These are phyloP conservation scores for Lasiurus borealis DNA, from an alignment of 2,113 vertebrate genomes.

Conservation along the genomic window DNA sequence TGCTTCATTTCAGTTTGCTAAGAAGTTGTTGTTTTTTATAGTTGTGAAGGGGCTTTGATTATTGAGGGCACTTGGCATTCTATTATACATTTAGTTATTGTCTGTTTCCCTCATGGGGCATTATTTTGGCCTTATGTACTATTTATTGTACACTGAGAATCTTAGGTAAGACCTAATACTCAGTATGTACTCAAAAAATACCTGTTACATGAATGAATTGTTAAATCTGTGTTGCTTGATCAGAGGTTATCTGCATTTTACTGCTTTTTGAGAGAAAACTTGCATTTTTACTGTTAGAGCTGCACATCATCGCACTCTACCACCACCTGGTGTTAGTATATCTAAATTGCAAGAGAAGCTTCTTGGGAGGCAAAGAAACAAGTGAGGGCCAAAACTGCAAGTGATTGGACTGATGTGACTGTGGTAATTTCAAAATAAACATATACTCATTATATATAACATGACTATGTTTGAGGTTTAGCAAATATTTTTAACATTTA, in stretches of 20 bases:
- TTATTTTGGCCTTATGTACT: slow-evolving; percentile 30
- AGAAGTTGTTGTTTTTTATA: not conserved
- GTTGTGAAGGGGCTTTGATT: slow-evolving; percentile 9
- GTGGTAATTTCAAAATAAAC: slow-evolving; percentile 61
- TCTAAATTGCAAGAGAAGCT: slow-evolving; percentile 59
- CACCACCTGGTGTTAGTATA: not conserved
- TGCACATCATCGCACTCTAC: not conserved
- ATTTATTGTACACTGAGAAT: not conserved
- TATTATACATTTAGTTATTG: not conserved
- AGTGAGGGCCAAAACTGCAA: not conserved
- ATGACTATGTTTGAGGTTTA: slow-evolving; percentile 42
- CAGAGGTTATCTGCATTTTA: not conserved
- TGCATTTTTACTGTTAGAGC: not conserved
- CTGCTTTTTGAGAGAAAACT: not conserved
- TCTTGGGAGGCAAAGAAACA: not conserved
- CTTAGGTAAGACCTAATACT: not conserved
- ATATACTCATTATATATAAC: not conserved
- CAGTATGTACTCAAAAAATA: not conserved
- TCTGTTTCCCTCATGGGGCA: not conserved
- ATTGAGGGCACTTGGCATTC: not conserved
- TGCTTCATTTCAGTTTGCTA: slow-evolving; percentile 26
- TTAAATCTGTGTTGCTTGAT: slow-evolving; percentile 33
- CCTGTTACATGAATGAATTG: not conserved
- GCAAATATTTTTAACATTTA: slow-evolving; percentile 70
- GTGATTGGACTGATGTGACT: not conserved